These are phyloP conservation scores for Melinaea marsaeus DNA, from an alignment of 2,888 invertebrate species.

Conservation along the genomic window DNA sequence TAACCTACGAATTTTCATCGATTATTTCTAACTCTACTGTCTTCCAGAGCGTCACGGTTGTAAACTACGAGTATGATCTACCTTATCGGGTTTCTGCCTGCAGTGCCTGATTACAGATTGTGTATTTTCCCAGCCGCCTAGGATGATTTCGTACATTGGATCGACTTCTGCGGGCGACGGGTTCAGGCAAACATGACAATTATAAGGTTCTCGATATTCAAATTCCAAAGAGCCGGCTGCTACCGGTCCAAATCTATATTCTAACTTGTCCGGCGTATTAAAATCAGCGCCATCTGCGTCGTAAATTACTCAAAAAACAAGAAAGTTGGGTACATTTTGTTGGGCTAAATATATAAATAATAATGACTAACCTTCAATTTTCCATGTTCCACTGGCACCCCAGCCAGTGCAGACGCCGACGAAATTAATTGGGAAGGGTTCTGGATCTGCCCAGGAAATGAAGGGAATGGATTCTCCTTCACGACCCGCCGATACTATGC, in stretches of 20 bases:
- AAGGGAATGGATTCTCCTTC: slow-evolving; percentile 86
- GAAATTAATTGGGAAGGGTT: slow-evolving; percentile 83
- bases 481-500: slow-evolving; percentile 82
- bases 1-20: slow-evolving; percentile 67
- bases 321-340: slow-evolving; percentile 73
- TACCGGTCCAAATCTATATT: slow-evolving; percentile 78
- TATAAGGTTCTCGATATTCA: slow-evolving; percentile 79
- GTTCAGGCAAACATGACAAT: slow-evolving; percentile 81
- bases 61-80: slow-evolving; percentile 44
- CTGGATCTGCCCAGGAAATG: slow-evolving; percentile 83
- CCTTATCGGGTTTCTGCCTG: slow-evolving; percentile 81
- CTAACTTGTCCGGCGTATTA: slow-evolving; percentile 76
- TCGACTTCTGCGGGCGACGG: slow-evolving; percentile 74
- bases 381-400: slow-evolving; percentile 90
- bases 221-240: slow-evolving; percentile 74
- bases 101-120: slow-evolving; percentile 81
- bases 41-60: slow-evolving; percentile 35
- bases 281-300: slow-evolving; percentile 75
- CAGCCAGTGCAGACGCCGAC: slow-evolving; percentile 92
- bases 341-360: slow-evolving; percentile 13
- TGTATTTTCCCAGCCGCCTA: slow-evolving; percentile 83
- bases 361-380: slow-evolving; percentile 82
- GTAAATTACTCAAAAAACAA: slow-evolving; percentile 50
- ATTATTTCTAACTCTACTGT: slow-evolving; percentile 27
- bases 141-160: slow-evolving; percentile 82